Conservation (phyloP, 1,140 invertebrate genomes). For the Drosophila seguyi region DNA sequence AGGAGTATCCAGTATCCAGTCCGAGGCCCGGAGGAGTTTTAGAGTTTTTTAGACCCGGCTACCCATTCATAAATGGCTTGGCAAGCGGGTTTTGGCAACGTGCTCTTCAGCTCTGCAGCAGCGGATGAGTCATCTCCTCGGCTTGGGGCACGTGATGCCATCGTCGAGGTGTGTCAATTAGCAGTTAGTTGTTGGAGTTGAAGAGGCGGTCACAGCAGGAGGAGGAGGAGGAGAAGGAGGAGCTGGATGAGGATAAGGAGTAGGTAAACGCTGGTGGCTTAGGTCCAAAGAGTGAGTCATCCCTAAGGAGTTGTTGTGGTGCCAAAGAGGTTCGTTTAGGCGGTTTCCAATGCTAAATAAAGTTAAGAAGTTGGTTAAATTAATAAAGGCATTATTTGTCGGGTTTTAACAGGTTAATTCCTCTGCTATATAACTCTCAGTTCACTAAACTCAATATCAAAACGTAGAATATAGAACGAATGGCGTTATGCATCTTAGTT, state of each 20-base stretch:
- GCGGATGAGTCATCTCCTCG: slow-evolving; percentile 53
- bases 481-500: not conserved
- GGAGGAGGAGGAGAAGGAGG: slow-evolving; percentile 23
- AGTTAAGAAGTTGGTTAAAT: not conserved
- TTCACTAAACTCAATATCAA: not conserved
- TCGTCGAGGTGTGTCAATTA: slow-evolving; percentile 80
- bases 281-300: slow-evolving; percentile 58
- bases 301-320: slow-evolving; percentile 6
- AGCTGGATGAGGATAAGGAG: slow-evolving; percentile 14
- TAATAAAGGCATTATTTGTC: not conserved
- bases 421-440: not conserved
- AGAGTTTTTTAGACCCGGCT: slow-evolving; percentile 35
- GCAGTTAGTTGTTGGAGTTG: slow-evolving; percentile 70
- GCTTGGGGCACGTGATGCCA: slow-evolving; percentile 68
- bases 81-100: slow-evolving; percentile 66
- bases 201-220: slow-evolving; percentile 37
- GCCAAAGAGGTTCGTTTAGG: not conserved
- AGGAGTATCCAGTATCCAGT: slow-evolving; percentile 33
- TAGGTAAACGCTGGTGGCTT: slow-evolving; percentile 11
- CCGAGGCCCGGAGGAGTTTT: slow-evolving; percentile 39
- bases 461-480: not conserved
- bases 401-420: not conserved
- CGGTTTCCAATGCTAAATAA: not conserved
- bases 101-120: slow-evolving; percentile 26
- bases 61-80: slow-evolving; percentile 78